Evolutionary conservation across 2,113 vertebrate genomes (phyloP), one percentile per base, ranked within the genome.

Genomic region (Delphinapterus leucas): DNA sequence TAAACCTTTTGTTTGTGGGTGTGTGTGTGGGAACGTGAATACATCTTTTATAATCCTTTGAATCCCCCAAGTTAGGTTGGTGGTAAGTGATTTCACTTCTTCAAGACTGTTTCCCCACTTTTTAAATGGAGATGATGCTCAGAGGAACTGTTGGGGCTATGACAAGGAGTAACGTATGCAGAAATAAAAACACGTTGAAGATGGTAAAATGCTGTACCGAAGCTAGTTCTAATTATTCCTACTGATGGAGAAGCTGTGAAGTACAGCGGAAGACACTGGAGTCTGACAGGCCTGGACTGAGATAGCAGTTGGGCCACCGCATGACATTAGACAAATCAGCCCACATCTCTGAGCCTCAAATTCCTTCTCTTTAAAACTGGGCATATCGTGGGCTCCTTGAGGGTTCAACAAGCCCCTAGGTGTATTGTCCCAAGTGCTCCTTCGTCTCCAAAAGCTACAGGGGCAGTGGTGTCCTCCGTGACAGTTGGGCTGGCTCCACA

Each of bases 281-380:
- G 38, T 21, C 33, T 28, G 36, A 36, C 31, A 83, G 73, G 58
- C 13, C 3, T 0, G 77, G 13, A 38, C 9, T 0, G 15, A 77
- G 65, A 9, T 1, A 3, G 23, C 13, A 55, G 74, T 41, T 26
- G 18, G 49, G 53, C 4, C 12, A 36, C 15, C 0, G 5, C 0
- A 13, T 18, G 67, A 31, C 17, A 2, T 1, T 6, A 33, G 44
- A 36, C 7, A 20, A 9, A 44, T 2, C 23, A 15, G 26, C 13
- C 31, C 53, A 36, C 60, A 38, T 44, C 13, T 36, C 76, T 84
- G 68, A 58, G 49, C 2, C 9, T 82, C 80, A 25, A 17, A n/a
- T 21, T 13, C 47, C 55, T 63, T 77, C 61, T 58, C 47, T 26
- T 47, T 26, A 21, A 36, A 76, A 33, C 9, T 13, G n/a, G 61